Conservation (phyloP, 2,797 vertebrate species). For the Muscicapa comitata region DNA sequence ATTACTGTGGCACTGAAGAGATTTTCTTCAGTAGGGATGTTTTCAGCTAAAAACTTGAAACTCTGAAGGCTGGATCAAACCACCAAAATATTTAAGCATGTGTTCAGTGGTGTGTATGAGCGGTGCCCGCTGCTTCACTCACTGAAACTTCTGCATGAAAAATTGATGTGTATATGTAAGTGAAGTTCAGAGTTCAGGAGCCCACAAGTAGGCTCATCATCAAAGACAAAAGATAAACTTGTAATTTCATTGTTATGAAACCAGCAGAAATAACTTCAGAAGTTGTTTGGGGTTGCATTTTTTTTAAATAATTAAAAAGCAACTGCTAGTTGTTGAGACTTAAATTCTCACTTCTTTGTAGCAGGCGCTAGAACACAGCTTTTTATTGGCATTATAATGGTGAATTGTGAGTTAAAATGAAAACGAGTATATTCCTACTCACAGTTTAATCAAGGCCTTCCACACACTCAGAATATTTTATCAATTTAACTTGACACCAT, state of each 20-base stretch:
- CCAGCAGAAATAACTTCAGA: not conserved
- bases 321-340: not conserved
- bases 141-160: not conserved
- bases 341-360: not conserved
- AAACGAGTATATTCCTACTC: not conserved
- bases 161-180: not conserved
- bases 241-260: not conserved
- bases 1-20: not conserved
- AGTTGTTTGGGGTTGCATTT: not conserved
- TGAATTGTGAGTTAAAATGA: not conserved
- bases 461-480: not conserved
- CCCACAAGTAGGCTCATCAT: not conserved
- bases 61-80: not conserved
- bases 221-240: not conserved
- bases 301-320: not conserved
- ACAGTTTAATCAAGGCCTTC: not conserved
- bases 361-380: not conserved
- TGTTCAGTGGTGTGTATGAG: not conserved
- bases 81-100: not conserved
- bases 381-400: not conserved
- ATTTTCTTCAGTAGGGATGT: not conserved
- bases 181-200: not conserved
- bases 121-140: not conserved
- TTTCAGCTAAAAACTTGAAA: not conserved
- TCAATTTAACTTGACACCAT: not conserved